Conservation (phyloP, 1,140 invertebrate species). For the Bicyclus anynana region DNA sequence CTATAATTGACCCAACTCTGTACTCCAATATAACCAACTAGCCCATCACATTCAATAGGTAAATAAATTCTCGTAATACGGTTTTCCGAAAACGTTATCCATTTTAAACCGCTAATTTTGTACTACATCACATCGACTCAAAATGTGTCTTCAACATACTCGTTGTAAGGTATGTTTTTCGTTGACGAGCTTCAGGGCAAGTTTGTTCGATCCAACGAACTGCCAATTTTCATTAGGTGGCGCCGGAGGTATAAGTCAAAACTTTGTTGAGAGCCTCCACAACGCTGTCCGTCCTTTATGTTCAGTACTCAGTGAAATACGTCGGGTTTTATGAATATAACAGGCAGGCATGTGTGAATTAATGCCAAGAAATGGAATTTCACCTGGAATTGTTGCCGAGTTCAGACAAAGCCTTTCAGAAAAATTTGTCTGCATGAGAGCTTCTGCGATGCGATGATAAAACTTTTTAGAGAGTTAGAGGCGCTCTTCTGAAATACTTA, state of each 20-base stretch:
- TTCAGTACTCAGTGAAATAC: constrained; percentile 52
- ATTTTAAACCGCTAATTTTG: constrained; percentile 25
- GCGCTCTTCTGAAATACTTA: not conserved
- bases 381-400: constrained; percentile 16
- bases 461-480: not conserved
- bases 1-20: not conserved
- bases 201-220: constrained; percentile 58
- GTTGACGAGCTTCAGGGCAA: constrained; percentile 25
- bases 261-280: constrained; percentile 42
- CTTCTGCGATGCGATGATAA: constrained; percentile 3
- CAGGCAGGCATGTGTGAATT: constrained; percentile 26
- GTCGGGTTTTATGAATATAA: constrained; percentile 50
- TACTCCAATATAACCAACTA: constrained; percentile 1
- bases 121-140: not conserved
- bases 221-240: constrained; percentile 70
- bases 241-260: constrained; percentile 55
- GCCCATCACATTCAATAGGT: constrained; percentile 16
- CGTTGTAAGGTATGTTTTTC: constrained; percentile 28
- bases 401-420: constrained; percentile 11
- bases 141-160: not conserved
- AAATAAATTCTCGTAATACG: constrained; percentile 18
- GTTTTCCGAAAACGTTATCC: constrained; percentile 26
- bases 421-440: constrained; percentile 5
- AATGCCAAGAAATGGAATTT: constrained; percentile 33
- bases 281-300: constrained; percentile 47